Evolutionary conservation across 2,113 vertebrate species (phyloP), one percentile per base, ranked within the genome.

Genomic region (Thamnaconus septentrionalis): DNA sequence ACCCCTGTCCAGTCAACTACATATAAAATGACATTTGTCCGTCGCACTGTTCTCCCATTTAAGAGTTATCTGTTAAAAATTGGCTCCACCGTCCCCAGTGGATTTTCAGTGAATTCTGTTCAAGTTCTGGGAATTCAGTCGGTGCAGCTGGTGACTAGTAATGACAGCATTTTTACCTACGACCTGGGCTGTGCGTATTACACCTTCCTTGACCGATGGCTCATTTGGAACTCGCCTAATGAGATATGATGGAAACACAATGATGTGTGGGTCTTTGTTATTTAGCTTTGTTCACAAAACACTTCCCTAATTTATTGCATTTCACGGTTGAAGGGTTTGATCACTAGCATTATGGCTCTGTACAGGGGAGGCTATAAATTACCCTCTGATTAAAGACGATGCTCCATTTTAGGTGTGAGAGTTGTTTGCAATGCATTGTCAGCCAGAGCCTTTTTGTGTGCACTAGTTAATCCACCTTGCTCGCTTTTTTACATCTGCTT

Each of bases 311-410:
- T 87, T 90, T 90, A 89, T 87, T 88, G 85, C 81, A 74, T 90
- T 90, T 92, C 84, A 88, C 76, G 80, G 81, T 79, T 85, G 82
- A 88, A 78, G 78, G 82, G 57, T 75, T 89, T 87, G 85, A 91
- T 92, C 86, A 84, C 87, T 85, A 78, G 77, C 82, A 91, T 91
- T 89, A 91, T 79, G 74, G 81, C 86, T 85, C 84, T 85, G 83
- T 85, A 84, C 89, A 90, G 85, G 80, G 73, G 66, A 90, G 83
- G 88, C 85, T 85, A 89, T 90, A 87, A 91, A 91, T 92, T 87
- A 89, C 79, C 70, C 76, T 83, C 80, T 75, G 76, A 88, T 91
- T 91, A 81, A 86, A 89, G 84, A 88, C 62, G 69, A 87, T 88
- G 85, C 76, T 81, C 78, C 81, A 81, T 81, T 86, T 87, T 85